phyloP scores from a whole-genome alignment of 2,797 vertebrate genomes.

The Tolypeutes matacus region DNA sequence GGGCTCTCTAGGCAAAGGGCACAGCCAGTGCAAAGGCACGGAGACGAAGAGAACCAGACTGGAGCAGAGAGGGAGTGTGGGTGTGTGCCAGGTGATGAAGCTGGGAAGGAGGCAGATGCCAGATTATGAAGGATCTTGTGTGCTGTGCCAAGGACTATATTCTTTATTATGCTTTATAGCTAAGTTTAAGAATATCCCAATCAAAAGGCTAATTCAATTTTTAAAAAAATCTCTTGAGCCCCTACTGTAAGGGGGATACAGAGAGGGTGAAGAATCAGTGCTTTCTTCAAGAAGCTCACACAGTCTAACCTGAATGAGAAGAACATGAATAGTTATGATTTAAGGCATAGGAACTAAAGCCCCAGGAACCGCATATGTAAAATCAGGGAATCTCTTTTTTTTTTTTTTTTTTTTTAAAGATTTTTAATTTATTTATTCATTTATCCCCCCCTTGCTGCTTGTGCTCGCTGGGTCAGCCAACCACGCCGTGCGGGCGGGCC shows the following conservation, averaged over 20 bases:
- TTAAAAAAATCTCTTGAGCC: background rate
- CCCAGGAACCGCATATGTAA: background rate
- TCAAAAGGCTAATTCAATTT: constrained; percentile 32
- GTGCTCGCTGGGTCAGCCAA: too few species aligned
- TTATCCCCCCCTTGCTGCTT: too few species aligned
- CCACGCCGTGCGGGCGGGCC: too few species aligned
- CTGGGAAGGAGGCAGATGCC: background rate
- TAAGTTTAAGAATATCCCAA: background rate
- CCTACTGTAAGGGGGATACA: background rate
- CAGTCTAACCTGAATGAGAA: background rate
- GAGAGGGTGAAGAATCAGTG: background rate
- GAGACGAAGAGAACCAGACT: background rate
- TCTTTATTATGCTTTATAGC: background rate
- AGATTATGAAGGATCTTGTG: background rate
- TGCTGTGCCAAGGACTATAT: background rate
- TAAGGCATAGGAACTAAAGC: background rate
- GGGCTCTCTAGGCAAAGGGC: background rate
- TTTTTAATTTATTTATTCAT: too few species aligned
- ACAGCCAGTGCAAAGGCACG: background rate
- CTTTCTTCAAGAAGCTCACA: background rate
- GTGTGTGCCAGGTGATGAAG: background rate
- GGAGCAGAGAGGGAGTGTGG: background rate
- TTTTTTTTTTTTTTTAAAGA: too few species aligned
- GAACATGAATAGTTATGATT: background rate
- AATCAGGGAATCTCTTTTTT: background rate